Percentiles rank a stretch among this genome's conserved stretches.
phyloP scores from a whole-genome alignment of 1,140 invertebrate species.

The Trachymyrmex septentrionalis region DNA sequence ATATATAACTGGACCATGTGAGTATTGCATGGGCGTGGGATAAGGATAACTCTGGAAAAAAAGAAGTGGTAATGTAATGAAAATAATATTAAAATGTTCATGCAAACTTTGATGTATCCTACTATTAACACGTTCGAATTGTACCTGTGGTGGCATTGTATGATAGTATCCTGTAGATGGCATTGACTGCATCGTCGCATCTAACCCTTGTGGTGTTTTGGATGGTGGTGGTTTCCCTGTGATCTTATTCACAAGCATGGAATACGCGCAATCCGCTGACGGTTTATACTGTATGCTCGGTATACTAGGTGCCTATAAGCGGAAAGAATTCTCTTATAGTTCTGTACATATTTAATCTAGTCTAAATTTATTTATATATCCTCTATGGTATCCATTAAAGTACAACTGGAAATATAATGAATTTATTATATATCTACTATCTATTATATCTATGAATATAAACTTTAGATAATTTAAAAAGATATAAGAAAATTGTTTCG shows the following conservation, averaged over 20 bases:
- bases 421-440: neutral
- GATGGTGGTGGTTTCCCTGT: constrained; percentile 89
- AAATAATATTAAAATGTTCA: neutral
- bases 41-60: constrained; percentile 77
- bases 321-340: neutral
- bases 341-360: neutral
- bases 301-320: constrained; percentile 88
- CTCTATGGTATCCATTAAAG: constrained; percentile 6
- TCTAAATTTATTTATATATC: constrained; percentile 29
- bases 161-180: constrained; percentile 81
- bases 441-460: neutral
- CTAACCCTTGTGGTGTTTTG: constrained; percentile 72
- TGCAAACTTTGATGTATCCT: neutral
- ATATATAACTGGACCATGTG: constrained; percentile 84
- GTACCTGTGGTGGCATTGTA: constrained; percentile 72
- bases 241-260: constrained; percentile 93
- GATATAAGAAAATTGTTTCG: neutral
- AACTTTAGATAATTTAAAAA: constrained; percentile 6
- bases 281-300: constrained; percentile 92
- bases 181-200: constrained; percentile 75
- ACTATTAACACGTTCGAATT: neutral
- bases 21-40: constrained; percentile 82
- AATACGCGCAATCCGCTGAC: constrained; percentile 94
- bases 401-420: constrained; percentile 6
- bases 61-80: constrained; percentile 18